A percentile compares a stretch with the other conserved stretches of the same genome.
phyloP scores from a whole-genome alignment of 2,888 invertebrate genomes.

The Eueremaeus valkanovi region DNA sequence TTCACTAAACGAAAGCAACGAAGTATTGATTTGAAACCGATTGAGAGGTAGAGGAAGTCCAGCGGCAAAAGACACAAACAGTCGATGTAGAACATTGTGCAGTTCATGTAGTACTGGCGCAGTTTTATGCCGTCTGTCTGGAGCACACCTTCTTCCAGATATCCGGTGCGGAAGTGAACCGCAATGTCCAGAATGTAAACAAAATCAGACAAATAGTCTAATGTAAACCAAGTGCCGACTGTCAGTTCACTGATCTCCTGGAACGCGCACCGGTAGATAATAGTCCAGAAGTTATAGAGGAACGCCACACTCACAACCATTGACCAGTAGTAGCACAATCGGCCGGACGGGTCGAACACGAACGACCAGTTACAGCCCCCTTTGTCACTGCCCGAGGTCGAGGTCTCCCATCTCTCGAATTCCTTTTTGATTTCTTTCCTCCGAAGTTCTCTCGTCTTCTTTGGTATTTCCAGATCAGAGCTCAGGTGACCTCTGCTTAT shows the following conservation, averaged over 20 bases:
- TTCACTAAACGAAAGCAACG: slow-evolving; percentile 93
- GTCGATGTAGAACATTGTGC: slow-evolving; percentile 95
- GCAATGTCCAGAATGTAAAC: slow-evolving; percentile 92
- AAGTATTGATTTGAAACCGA: slow-evolving; percentile 87
- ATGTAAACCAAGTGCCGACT: slow-evolving; percentile 87
- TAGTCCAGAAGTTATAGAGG: slow-evolving; percentile 95
- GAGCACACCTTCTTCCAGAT: slow-evolving; percentile 93
- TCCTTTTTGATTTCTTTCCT: slow-evolving; percentile 54
- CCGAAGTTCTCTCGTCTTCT: slow-evolving; percentile 55
- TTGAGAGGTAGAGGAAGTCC: slow-evolving; percentile 95
- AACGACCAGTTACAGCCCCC: slow-evolving; percentile 80
- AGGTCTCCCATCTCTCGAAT: slow-evolving; percentile 53
- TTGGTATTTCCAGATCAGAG: slow-evolving; percentile 72
- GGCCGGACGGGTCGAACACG: slow-evolving; percentile 96
- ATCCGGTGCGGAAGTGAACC: slow-evolving; percentile 96
- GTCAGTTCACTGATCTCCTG: slow-evolving; percentile 85
- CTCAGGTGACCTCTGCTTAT: slow-evolving; percentile 62
- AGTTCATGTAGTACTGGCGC: slow-evolving; percentile 96
- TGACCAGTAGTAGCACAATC: slow-evolving; percentile 94
- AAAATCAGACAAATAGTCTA: slow-evolving; percentile 95
- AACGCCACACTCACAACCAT: slow-evolving; percentile 94
- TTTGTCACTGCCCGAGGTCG: slow-evolving; percentile 57
- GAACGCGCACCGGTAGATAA: slow-evolving; percentile 98
- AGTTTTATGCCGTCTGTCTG: slow-evolving; percentile 92
- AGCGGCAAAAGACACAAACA: slow-evolving; percentile 94